Conservation (phyloP, 2,888 invertebrate genomes). For the Lithophane ornitopus region DNA sequence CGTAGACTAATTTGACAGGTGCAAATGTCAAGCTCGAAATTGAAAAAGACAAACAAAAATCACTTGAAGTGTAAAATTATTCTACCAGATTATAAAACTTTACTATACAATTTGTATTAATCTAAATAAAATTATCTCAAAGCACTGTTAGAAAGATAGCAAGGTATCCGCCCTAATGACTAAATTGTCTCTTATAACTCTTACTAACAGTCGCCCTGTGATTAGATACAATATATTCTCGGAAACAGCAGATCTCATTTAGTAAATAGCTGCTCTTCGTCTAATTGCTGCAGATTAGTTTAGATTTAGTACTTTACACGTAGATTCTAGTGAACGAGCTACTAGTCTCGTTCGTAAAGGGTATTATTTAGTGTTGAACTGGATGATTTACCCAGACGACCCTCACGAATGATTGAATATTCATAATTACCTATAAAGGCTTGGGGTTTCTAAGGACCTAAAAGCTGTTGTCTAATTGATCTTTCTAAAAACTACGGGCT, state of each 20-base stretch:
- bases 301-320: slow-evolving; percentile 46
- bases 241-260: slow-evolving; percentile 37
- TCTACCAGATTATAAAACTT: too few species aligned
- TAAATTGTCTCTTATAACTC: slow-evolving; percentile 16
- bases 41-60: too few species aligned
- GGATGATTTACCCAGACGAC: background rate
- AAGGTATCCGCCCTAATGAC: background rate
- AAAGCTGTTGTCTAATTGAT: background rate
- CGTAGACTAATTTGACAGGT: too few species aligned
- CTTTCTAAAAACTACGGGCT: background rate
- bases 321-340: slow-evolving; percentile 9
- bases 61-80: too few species aligned
- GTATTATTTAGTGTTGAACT: slow-evolving; percentile 14
- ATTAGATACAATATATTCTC: slow-evolving; percentile 37
- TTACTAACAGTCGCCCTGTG: slow-evolving; percentile 11
- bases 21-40: too few species aligned
- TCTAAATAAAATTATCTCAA: background rate
- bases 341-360: background rate
- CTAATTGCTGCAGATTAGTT: slow-evolving; percentile 49
- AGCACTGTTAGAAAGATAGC: background rate
- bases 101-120: background rate
- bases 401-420: background rate
- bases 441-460: background rate
- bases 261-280: slow-evolving; percentile 41
- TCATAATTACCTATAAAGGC: too few species aligned